A percentile compares a stretch with the other conserved stretches of the same genome.
Evolutionary conservation across 2,888 invertebrate species (phyloP).

Genomic region (Cephus sareptanus): DNA sequence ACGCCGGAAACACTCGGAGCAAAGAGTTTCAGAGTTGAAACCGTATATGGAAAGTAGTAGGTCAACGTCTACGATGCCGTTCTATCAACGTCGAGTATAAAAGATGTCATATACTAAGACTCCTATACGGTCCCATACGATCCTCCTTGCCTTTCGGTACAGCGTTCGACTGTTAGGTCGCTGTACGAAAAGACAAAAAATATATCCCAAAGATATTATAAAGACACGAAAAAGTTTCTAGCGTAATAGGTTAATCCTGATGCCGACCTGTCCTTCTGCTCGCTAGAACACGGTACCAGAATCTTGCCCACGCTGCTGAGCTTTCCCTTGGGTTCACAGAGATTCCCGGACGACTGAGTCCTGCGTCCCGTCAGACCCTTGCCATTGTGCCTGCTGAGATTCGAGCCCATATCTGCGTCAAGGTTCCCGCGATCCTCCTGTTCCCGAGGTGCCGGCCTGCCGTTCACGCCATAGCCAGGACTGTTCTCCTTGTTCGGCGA

Average conservation of each 20-base stretch:
- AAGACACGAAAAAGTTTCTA: background rate
- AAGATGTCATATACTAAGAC: background rate
- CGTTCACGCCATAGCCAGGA: constrained; percentile 49
- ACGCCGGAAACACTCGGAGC: background rate
- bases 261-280: constrained; percentile 54
- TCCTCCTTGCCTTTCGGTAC: no score
- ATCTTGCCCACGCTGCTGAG: constrained; percentile 60
- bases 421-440: constrained; percentile 4
- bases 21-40: background rate
- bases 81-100: background rate
- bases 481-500: constrained; percentile 58
- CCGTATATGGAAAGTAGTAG: background rate
- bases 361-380: constrained; percentile 78
- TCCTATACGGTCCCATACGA: background rate
- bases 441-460: background rate
- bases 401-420: constrained; percentile 76
- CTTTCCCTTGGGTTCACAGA: constrained; percentile 72
- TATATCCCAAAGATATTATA: background rate
- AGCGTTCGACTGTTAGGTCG: background rate
- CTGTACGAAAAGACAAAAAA: background rate
- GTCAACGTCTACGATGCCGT: background rate
- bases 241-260: background rate
- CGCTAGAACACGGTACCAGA: constrained; percentile 58
- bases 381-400: constrained; percentile 81
- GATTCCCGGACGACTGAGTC: constrained; percentile 80